Conservation (phyloP, 2,888 invertebrate genomes). For the Nysson spinosus region DNA sequence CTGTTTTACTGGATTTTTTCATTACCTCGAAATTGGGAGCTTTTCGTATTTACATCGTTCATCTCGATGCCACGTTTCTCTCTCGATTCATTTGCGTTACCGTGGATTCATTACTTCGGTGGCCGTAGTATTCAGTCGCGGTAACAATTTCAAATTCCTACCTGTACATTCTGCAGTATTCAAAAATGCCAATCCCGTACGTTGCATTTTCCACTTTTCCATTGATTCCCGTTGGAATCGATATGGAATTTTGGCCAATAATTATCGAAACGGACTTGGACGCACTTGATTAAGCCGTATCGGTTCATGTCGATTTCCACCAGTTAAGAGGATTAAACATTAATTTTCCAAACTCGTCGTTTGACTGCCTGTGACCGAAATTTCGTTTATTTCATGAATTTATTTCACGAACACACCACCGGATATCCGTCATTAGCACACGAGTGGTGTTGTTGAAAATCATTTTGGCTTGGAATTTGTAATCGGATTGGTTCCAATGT, state of each 20-base stretch:
- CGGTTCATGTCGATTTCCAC: conserved; percentile 2
- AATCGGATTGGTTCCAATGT: neutral
- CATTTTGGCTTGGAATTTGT: neutral
- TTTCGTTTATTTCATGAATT: neutral
- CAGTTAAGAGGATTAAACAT: conserved; percentile 20
- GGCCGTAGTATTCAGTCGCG: conserved; percentile 10
- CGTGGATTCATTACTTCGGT: conserved; percentile 52
- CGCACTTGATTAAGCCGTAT: neutral
- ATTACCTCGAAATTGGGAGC: no score
- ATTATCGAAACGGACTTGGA: neutral
- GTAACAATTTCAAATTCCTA: conserved; percentile 15
- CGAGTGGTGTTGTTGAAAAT: neutral
- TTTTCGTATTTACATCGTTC: no score
- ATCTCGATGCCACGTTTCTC: no score
- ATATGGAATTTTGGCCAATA: no score
- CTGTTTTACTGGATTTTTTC: no score
- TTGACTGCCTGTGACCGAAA: neutral
- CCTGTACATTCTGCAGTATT: conserved; percentile 27
- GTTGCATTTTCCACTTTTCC: no score
- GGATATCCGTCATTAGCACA: neutral
- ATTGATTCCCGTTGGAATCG: neutral
- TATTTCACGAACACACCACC: neutral
- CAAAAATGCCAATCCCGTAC: conserved; percentile 16
- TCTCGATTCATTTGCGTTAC: conserved; percentile 50
- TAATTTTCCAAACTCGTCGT: conserved; percentile 8